These are phyloP conservation scores for Phasianus colchicus DNA, from an alignment of 2,113 vertebrate species.

Conservation along the genomic window DNA sequence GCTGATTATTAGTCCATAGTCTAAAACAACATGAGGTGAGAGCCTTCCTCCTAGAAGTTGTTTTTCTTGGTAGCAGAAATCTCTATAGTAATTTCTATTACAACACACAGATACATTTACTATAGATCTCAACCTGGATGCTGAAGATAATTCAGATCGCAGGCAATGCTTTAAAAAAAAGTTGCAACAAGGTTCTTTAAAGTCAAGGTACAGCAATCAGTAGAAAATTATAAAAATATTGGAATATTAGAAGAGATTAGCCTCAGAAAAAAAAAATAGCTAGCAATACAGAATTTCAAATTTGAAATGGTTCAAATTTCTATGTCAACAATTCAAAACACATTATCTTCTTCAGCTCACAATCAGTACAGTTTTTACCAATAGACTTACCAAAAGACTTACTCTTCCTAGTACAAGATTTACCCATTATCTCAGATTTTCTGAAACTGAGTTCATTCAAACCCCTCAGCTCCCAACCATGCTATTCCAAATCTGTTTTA, in stretches of 20 bases:
- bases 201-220: background rate
- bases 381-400: no score
- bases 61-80: background rate
- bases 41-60: background rate
- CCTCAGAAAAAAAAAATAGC: background rate
- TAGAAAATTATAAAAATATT: background rate
- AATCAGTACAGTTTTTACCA: background rate
- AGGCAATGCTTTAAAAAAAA: background rate
- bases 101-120: background rate
- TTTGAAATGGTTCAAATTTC: background rate
- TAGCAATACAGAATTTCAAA: background rate
- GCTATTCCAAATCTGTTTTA: background rate
- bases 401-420: background rate
- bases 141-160: background rate
- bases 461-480: background rate
- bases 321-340: background rate
- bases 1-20: background rate
- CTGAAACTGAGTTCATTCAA: background rate
- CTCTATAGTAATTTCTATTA: background rate
- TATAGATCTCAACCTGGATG: background rate
- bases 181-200: background rate
- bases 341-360: background rate
- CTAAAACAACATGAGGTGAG: background rate
- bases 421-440: background rate
- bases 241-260: background rate